Conservation (phyloP, 2,888 invertebrate species). For the Willowsia nigromaculata region DNA sequence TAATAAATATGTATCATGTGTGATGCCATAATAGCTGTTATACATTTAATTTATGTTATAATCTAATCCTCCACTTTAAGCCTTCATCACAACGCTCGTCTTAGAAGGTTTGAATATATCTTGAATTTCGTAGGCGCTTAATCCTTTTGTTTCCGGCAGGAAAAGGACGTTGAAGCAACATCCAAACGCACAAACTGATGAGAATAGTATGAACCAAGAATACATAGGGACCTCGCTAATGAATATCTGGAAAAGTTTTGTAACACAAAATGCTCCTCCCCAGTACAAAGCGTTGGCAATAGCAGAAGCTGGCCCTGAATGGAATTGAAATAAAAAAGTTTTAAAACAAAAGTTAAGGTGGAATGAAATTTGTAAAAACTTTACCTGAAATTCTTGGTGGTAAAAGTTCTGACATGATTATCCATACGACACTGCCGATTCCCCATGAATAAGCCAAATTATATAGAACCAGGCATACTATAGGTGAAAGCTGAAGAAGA, state of each 20-base stretch:
- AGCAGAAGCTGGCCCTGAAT: constrained; percentile 87
- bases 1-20: too few relatives aligned
- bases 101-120: too few relatives aligned
- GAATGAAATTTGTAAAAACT: too few relatives aligned
- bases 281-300: constrained; percentile 89
- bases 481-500: constrained; percentile 80
- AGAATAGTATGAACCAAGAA: constrained; percentile 87
- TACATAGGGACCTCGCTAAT: constrained; percentile 82
- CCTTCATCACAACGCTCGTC: too few relatives aligned
- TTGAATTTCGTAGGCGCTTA: constrained; percentile 86
- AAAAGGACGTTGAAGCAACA: constrained; percentile 85
- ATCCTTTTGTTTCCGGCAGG: constrained; percentile 91
- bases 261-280: constrained; percentile 87
- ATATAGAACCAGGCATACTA: constrained; percentile 74
- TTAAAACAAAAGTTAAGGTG: too few relatives aligned
- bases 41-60: too few relatives aligned
- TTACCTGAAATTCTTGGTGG: constrained; percentile 84
- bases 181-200: constrained; percentile 84
- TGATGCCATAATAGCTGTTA: too few relatives aligned
- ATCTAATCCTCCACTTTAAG: too few relatives aligned
- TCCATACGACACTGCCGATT: constrained; percentile 87
- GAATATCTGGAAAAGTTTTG: constrained; percentile 85
- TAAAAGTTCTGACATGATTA: constrained; percentile 90
- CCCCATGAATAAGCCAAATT: constrained; percentile 76
- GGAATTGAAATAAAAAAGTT: too few relatives aligned